Evolutionary conservation across 1,140 invertebrate species (phyloP), one percentile per base, ranked within the genome.

Genomic region (Orchestia grillus): DNA sequence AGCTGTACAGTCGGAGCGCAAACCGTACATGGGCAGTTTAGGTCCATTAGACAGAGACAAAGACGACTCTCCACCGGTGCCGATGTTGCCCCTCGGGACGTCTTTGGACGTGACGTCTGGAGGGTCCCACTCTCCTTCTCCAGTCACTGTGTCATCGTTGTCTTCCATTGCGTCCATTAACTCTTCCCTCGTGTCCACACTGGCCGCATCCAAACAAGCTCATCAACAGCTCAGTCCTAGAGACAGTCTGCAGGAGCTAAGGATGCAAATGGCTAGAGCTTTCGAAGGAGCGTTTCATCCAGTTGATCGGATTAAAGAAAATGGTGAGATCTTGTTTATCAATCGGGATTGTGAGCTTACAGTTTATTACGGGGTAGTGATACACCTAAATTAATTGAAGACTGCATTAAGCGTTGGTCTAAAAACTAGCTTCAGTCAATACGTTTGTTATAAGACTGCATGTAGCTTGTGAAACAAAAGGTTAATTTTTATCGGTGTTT

Each of bases 1-100:
- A 98, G 98, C 98, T 97, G 98, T 98, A 53, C 98, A 98, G 97
- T 98, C 98, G 96, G 98, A 98, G 97, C 97, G 98, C 96, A 98
- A 97, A 96, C 97, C 97, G 47, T 97, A 96, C 77, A 97, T 96
- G 62, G 96, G 95, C 95, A 95, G 95, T 91, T 40, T 95, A 36
- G 95, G 96, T 6, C n/a, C 90, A 57, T 42, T 77, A 42, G 96
- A 96, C 43, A 94, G 96, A 42, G 96, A 97, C 47, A 97, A 97
- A 95, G 96, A 97, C 87, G 96, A 95, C 42, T 96, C 96, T 92
- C 96, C 96, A 41, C 96, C 96, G n/a, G 57, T 96, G 41, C 95
- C 96, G n/a, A 44, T 96, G 87, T 8, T 88, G 41, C 53, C 95
- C 28, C 0, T 95, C 28, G 92, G 92, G 43, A n/a, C 92, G 36